Evolutionary conservation across 1,140 invertebrate species (phyloP).

Genomic region (Arctopsyche grandis): DNA sequence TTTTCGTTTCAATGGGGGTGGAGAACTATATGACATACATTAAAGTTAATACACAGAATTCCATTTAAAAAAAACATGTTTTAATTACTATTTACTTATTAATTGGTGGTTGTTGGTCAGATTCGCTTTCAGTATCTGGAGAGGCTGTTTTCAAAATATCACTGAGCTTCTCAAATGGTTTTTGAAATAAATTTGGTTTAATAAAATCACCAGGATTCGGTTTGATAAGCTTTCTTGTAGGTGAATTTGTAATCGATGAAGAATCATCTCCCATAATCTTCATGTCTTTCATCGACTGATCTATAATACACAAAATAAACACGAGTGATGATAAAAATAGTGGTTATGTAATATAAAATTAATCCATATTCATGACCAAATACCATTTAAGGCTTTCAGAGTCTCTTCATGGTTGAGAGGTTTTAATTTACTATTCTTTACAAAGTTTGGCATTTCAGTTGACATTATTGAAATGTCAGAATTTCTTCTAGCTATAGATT

Average conservation of each 20-base stretch:
- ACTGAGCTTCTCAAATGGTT: conserved; percentile 65
- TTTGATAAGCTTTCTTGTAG: conserved; percentile 61
- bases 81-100: conserved; percentile 9
- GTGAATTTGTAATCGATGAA: conserved; percentile 45
- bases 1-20: conserved; percentile 63
- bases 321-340: background rate
- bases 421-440: conserved; percentile 46
- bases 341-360: background rate
- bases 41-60: too few relatives aligned
- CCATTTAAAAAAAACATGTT: too few relatives aligned
- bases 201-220: conserved; percentile 68
- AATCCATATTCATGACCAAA: background rate
- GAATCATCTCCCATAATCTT: conserved; percentile 24
- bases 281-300: background rate
- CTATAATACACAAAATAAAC: conserved; percentile 15
- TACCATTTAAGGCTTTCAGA: conserved; percentile 40
- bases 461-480: conserved; percentile 47
- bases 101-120: conserved; percentile 37
- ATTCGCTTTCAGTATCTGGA: conserved; percentile 58
- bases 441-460: conserved; percentile 39
- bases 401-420: conserved; percentile 48
- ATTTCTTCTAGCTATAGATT: conserved; percentile 42
- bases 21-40: conserved; percentile 58
- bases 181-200: conserved; percentile 66
- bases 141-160: conserved; percentile 61